These are phyloP conservation scores for Diarsia mendica DNA, from an alignment of 2,888 invertebrate species.

Conservation along the genomic window DNA sequence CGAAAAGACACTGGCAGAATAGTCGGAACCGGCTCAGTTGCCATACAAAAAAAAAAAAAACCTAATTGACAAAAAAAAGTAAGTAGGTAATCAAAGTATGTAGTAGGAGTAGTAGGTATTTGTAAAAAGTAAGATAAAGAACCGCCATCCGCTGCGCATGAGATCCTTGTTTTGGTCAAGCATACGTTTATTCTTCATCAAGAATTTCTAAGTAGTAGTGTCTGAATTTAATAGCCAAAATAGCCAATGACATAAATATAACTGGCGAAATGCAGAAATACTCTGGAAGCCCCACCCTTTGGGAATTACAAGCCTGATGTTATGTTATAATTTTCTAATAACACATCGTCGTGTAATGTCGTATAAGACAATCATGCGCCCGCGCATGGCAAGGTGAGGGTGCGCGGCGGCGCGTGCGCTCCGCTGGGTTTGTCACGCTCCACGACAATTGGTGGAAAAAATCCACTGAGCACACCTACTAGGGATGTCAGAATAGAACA, in stretches of 20 bases:
- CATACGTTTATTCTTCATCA: background rate
- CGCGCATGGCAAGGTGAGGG: slow-evolving; percentile 68
- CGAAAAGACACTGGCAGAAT: too few species aligned
- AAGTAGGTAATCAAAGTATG: too few species aligned
- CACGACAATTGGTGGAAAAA: slow-evolving; percentile 77
- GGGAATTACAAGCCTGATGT: background rate
- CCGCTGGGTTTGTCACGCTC: slow-evolving; percentile 81
- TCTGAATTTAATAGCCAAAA: background rate
- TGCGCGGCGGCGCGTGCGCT: slow-evolving; percentile 80
- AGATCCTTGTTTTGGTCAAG: too few species aligned
- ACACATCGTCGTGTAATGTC: slow-evolving; percentile 38
- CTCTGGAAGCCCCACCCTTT: background rate
- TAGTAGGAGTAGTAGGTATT: too few species aligned
- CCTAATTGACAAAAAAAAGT: too few species aligned
- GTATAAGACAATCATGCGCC: slow-evolving; percentile 34
- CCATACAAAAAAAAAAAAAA: too few species aligned
- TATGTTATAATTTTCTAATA: slow-evolving; percentile 44
- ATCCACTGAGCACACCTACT: slow-evolving; percentile 56
- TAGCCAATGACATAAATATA: background rate
- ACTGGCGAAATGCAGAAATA: background rate
- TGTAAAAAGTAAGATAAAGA: too few species aligned
- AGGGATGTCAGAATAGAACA: slow-evolving; percentile 52
- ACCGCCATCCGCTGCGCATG: too few species aligned
- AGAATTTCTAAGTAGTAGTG: background rate
- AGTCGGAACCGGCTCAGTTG: too few species aligned